Conservation (phyloP, 1,140 invertebrate species). For the Macrocentrus cingulum region DNA sequence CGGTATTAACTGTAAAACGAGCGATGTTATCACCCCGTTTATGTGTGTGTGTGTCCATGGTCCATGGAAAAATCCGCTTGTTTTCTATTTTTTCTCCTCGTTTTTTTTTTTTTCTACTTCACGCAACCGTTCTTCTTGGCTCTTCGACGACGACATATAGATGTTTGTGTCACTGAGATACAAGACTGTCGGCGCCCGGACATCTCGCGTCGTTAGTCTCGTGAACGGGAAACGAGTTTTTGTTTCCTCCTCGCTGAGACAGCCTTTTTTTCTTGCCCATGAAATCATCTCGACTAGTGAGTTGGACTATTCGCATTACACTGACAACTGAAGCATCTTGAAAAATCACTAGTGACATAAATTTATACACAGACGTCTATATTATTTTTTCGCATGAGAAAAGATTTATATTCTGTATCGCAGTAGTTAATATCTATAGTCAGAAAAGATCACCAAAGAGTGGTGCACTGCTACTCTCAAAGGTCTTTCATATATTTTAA, state of each 20-base stretch:
- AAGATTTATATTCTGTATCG: too few species aligned
- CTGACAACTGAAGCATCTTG: neutral
- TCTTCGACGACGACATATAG: constrained; percentile 2
- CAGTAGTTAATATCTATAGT: too few species aligned
- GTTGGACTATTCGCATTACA: neutral
- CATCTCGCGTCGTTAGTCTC: constrained; percentile 24
- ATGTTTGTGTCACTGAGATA: constrained; percentile 21
- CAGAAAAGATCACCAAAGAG: too few species aligned
- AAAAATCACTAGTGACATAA: neutral
- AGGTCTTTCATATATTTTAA: too few species aligned
- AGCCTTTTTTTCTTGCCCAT: constrained; percentile 1
- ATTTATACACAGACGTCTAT: too few species aligned
- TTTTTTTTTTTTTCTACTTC: constrained; percentile 5
- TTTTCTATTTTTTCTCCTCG: neutral
- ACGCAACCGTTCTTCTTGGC: neutral
- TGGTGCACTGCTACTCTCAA: too few species aligned
- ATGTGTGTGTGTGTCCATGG: too few species aligned
- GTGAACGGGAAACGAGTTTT: constrained; percentile 21
- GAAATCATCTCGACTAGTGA: constrained; percentile 3
- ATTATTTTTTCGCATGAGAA: too few species aligned
- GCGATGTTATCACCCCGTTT: too few species aligned
- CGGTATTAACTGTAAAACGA: too few species aligned
- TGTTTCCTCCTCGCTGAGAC: constrained; percentile 7
- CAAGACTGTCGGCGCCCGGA: constrained; percentile 21
- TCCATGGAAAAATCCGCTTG: too few species aligned